These are phyloP conservation scores for Ischnura elegans DNA, from an alignment of 2,888 invertebrate species.

Conservation along the genomic window DNA sequence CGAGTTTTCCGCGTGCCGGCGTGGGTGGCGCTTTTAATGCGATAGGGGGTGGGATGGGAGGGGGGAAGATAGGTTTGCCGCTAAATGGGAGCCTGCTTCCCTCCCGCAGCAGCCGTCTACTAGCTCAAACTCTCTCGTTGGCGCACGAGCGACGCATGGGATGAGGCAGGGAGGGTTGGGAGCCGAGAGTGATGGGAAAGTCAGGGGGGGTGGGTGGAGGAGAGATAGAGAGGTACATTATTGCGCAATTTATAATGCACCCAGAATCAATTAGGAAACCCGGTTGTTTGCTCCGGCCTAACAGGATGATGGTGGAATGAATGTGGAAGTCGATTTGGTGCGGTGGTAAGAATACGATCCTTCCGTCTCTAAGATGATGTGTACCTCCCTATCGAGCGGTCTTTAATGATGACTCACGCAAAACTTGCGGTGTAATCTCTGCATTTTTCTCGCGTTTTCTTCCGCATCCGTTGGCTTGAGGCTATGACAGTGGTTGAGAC, in stretches of 20 bases:
- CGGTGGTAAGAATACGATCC: too few species aligned
- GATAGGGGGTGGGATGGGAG: neutral
- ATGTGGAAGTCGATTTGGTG: too few species aligned
- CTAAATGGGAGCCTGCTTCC: neutral
- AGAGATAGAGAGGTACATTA: neutral
- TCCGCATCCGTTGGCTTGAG: too few species aligned
- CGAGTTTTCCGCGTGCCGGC: conserved; percentile 43
- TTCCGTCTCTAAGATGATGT: too few species aligned
- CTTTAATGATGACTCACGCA: too few species aligned
- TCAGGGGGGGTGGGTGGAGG: too few species aligned
- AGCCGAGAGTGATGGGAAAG: neutral
- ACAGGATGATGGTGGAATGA: neutral
- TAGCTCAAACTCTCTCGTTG: neutral
- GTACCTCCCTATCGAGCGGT: too few species aligned
- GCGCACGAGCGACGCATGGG: neutral
- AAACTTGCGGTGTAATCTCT: too few species aligned
- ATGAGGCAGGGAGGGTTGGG: too few species aligned
- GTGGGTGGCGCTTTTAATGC: conserved; percentile 54
- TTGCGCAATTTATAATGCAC: neutral
- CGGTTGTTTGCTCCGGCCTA: neutral
- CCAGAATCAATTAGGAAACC: neutral
- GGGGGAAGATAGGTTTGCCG: neutral
- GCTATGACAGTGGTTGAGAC: too few species aligned
- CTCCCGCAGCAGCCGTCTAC: neutral
- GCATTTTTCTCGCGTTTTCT: too few species aligned